Evolutionary conservation across 2,797 vertebrate species (phyloP).

Genomic region (Rallus crepitans): DNA sequence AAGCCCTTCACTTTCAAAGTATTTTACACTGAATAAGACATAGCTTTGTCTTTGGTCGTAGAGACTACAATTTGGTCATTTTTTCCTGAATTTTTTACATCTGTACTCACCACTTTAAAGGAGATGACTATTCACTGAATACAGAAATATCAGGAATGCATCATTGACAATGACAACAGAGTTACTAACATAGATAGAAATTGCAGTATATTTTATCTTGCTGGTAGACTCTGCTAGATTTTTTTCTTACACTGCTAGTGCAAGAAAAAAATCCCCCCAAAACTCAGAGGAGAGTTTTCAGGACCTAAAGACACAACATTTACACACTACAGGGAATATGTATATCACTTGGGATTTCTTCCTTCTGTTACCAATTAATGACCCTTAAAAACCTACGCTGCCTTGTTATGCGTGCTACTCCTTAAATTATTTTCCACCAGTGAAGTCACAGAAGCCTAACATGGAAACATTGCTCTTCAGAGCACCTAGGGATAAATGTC

Average conservation of each 20-base stretch:
- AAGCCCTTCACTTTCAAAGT: neutral
- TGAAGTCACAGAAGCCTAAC: constrained; percentile 20
- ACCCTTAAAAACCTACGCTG: neutral
- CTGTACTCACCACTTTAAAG: neutral
- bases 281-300: constrained; percentile 21
- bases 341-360: neutral
- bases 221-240: no score
- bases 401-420: neutral
- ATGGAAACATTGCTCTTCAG: neutral
- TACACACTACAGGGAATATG: neutral
- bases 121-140: neutral
- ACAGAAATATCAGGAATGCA: neutral
- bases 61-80: neutral
- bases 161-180: neutral
- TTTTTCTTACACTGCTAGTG: constrained; percentile 15
- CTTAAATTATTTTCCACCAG: constrained; percentile 36
- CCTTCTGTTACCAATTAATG: neutral
- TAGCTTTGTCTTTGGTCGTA: neutral
- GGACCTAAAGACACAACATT: constrained; percentile 36
- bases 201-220: neutral
- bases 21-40: neutral
- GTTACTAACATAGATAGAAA: neutral
- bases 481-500: neutral
- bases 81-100: neutral
- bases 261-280: neutral